Base-by-base conservation (phyloP, 2,113 vertebrate species). In the Conger conger region DNA sequence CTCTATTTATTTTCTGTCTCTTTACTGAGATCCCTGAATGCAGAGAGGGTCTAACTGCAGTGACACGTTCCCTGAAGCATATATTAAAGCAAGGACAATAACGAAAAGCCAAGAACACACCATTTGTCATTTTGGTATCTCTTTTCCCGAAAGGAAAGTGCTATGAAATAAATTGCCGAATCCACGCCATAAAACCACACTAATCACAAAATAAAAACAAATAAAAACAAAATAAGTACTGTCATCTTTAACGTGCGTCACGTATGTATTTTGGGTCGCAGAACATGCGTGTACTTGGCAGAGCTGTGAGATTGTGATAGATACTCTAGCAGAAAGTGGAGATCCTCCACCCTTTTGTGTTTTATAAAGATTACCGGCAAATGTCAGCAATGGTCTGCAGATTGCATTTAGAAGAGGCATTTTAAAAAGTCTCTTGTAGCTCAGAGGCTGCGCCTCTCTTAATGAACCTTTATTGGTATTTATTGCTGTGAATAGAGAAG, bases 61-160 rank as follows among this genome's bases (percentile, higher is more conserved):
- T 53, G 73, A 45, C 36, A 36, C 13, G 20, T 35, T 53, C 82
- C 68, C 73, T 36, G 33, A 50, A 78, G 42, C 35, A 79, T 84
- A 78, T 54, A 68, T 83, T 50, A 37, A 77, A 76, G 53, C 45
- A 83, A 76, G 82, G 15, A 17, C n/a, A 3, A 38, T 76, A 57
- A 84, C 78, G 73, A 37, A 84, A n/a, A 77, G 76, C 82, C 7
- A 36, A 45, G 38, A 33, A 42, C 6, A 16, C 23, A 40, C 27
- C 42, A 57, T 78, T 18, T 16, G 20, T 78, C 45, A 84, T 84
- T 79, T 54, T 42, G 78, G 50, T 84, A 76, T 42, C n/a, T 15
- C 1, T 54, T 8, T 54, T 54, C 35, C 23, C 57, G 5, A 63
- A 23, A 63, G n/a, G n/a, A 18, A 57, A 18, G 18, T 57, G 18